Percentiles rank a stretch among this genome's conserved stretches.
phyloP scores from a whole-genome alignment of 2,113 vertebrate species.

The Gasterosteus aculeatus region DNA sequence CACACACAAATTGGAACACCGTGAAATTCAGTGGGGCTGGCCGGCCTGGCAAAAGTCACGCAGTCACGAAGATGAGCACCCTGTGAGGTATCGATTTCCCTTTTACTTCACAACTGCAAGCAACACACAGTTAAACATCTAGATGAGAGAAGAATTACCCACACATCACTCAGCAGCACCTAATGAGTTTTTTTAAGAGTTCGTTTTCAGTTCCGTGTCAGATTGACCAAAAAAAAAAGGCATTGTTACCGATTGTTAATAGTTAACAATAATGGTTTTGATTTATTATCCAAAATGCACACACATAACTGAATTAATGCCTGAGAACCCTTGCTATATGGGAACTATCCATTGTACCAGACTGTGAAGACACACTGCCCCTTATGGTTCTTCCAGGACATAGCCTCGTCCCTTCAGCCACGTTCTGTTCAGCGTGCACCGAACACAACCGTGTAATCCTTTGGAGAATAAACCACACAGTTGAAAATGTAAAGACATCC shows the following conservation, averaged over 20 bases:
- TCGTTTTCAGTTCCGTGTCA: constrained; percentile 7
- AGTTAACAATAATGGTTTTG: not conserved
- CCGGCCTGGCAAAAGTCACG: not conserved
- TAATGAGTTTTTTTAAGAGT: not conserved
- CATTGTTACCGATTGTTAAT: not conserved
- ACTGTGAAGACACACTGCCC: constrained; percentile 62
- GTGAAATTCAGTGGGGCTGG: not conserved
- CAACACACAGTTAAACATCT: constrained; percentile 19
- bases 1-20: not conserved
- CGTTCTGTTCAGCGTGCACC: constrained; percentile 7
- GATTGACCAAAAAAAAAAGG: not conserved
- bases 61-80: constrained; percentile 5
- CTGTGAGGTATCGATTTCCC: not conserved
- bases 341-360: constrained; percentile 19
- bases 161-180: not conserved
- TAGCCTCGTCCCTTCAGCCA: constrained; percentile 37
- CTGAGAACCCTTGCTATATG: not conserved
- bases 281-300: not conserved
- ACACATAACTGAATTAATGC: not conserved
- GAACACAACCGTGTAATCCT: not conserved
- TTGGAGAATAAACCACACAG: not conserved
- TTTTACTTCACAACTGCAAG: not conserved
- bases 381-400: constrained; percentile 58
- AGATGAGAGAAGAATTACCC: constrained; percentile 3
- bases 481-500: not conserved